Evolutionary conservation across 2,113 vertebrate genomes (phyloP).

Genomic region (Dendrocopos noguchii): DNA sequence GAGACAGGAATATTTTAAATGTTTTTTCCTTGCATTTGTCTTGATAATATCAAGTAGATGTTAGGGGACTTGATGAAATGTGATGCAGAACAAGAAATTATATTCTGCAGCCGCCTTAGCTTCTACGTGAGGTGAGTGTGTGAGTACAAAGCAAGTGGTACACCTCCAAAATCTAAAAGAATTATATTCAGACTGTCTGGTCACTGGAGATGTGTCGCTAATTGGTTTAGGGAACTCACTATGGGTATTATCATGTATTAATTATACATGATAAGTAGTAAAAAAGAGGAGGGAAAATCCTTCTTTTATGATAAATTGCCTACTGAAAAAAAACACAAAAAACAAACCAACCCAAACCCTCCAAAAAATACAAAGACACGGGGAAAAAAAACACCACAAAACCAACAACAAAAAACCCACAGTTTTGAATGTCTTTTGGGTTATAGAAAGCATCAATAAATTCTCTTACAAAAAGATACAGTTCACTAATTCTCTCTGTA

Average conservation of each 20-base stretch:
- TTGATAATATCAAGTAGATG: conserved; percentile 74
- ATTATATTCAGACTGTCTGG: conserved; percentile 27
- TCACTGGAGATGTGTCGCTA: neutral
- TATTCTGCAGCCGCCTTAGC: conserved; percentile 60
- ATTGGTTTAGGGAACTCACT: conserved; percentile 50
- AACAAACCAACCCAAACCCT: no score
- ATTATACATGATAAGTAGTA: conserved; percentile 5
- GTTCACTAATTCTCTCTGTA: neutral
- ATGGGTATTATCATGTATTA: conserved; percentile 34
- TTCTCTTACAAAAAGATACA: neutral
- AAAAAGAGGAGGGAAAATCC: neutral
- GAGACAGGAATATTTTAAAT: neutral
- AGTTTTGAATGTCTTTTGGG: neutral
- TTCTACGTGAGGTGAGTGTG: conserved; percentile 45
- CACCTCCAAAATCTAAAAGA: conserved; percentile 22
- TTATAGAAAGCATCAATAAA: conserved; percentile 17
- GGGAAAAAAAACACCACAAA: no score
- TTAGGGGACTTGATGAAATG: conserved; percentile 72
- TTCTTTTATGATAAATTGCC: conserved; percentile 48
- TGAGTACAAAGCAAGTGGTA: neutral
- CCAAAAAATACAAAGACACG: no score
- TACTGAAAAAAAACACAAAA: neutral
- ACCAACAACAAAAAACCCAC: no score
- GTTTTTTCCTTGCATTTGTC: conserved; percentile 64
- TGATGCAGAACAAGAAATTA: conserved; percentile 78